phyloP scores from a whole-genome alignment of 1,140 invertebrate species.

The Cotesia typhae region DNA sequence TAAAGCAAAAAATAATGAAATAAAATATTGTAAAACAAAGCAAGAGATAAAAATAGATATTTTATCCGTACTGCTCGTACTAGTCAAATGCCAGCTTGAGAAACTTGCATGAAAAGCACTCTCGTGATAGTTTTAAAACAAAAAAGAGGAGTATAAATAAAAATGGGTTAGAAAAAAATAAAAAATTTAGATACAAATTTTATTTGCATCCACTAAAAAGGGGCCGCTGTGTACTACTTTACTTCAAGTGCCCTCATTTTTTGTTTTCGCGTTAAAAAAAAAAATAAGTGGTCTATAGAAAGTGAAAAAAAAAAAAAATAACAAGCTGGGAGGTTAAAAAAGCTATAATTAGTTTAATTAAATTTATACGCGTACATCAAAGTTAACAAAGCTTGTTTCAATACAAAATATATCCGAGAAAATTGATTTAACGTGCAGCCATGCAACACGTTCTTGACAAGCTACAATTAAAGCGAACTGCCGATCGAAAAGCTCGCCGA shows the following conservation, averaged over 20 bases:
- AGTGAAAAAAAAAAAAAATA: no score
- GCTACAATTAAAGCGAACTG: constrained; percentile 26
- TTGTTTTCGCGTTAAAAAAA: no score
- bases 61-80: background rate
- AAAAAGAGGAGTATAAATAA: background rate
- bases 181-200: background rate
- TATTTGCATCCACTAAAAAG: background rate
- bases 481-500: constrained; percentile 22
- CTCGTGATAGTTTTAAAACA: constrained; percentile 6
- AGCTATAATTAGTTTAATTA: background rate
- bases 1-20: no score
- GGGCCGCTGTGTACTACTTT: no score
- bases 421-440: constrained; percentile 22
- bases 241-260: no score
- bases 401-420: constrained; percentile 2
- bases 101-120: constrained; percentile 13
- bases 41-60: background rate
- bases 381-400: background rate
- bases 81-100: background rate
- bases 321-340: no score
- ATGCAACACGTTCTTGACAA: constrained; percentile 6
- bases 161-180: background rate
- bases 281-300: no score
- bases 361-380: constrained; percentile 2
- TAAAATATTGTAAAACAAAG: no score